phyloP scores from a whole-genome alignment of 2,888 invertebrate genomes.

The Oasisia sp. region DNA sequence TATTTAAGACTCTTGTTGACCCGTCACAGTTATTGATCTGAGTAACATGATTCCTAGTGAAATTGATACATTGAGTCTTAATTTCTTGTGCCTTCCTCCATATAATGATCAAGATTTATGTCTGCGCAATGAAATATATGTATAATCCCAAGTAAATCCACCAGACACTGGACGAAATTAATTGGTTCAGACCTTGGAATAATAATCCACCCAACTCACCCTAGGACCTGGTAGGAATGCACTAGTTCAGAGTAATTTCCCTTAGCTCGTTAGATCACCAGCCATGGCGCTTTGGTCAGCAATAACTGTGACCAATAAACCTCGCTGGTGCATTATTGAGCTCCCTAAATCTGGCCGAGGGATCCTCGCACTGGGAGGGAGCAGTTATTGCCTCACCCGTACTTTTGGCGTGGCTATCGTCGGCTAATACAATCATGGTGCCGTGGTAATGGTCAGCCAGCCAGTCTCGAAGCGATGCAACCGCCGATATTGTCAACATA shows the following conservation, averaged over 20 bases:
- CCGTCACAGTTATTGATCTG: neutral
- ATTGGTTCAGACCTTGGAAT: neutral
- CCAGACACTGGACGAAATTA: neutral
- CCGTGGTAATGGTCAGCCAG: neutral
- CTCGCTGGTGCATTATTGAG: neutral
- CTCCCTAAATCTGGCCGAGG: neutral
- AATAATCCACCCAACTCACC: too few species aligned
- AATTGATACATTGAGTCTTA: neutral
- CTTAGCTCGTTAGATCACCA: neutral
- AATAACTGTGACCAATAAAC: neutral
- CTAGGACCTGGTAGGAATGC: neutral
- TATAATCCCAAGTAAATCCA: neutral
- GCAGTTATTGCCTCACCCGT: neutral
- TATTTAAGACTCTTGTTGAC: neutral
- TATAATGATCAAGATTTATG: neutral
- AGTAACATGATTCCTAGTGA: neutral
- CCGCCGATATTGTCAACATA: neutral
- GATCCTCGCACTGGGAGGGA: neutral
- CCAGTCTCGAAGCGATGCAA: neutral
- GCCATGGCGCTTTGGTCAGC: constrained; percentile 5
- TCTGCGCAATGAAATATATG: neutral
- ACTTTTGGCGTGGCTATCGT: neutral
- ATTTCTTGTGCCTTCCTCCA: neutral
- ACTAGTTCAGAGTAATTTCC: constrained; percentile 4
- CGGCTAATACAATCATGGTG: neutral